Percentiles rank a stretch among this genome's conserved stretches.
Evolutionary conservation across 2,113 vertebrate genomes (phyloP).

Genomic region (Tor tambroides): DNA sequence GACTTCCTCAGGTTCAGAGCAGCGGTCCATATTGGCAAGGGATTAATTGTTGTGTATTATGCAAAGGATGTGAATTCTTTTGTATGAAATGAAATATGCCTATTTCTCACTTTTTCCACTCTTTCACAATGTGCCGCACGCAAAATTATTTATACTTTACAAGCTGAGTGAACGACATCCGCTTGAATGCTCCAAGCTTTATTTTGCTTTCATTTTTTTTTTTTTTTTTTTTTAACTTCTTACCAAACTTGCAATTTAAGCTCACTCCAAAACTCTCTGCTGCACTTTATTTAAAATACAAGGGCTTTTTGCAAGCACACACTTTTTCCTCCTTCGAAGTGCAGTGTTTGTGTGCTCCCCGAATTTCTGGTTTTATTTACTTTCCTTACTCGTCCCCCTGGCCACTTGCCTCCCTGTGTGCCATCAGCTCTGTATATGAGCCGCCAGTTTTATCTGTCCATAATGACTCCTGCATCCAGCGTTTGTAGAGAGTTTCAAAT

Average conservation of each 20-base stretch:
- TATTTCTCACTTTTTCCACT: constrained; percentile 58
- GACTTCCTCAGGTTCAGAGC: constrained; percentile 27
- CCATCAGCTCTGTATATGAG: constrained; percentile 50
- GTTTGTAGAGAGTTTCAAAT: constrained; percentile 49
- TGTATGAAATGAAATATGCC: constrained; percentile 51
- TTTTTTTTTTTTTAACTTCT: not conserved
- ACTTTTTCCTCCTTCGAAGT: constrained; percentile 14
- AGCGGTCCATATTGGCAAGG: constrained; percentile 30
- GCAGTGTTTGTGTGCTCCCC: not conserved
- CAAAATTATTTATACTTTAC: constrained; percentile 43
- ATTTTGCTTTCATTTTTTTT: not conserved
- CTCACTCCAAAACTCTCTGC: not conserved
- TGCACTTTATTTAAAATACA: constrained; percentile 35
- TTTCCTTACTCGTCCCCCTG: constrained; percentile 43
- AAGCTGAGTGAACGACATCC: constrained; percentile 26
- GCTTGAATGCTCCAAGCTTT: constrained; percentile 11
- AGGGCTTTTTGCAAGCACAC: constrained; percentile 17
- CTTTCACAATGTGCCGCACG: constrained; percentile 46
- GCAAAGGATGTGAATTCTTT: constrained; percentile 51
- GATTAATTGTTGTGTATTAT: constrained; percentile 57
- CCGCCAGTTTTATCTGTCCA: constrained; percentile 47
- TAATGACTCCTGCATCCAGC: constrained; percentile 52
- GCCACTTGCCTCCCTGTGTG: constrained; percentile 14
- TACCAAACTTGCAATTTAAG: not conserved
- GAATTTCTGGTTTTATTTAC: constrained; percentile 26